These are phyloP conservation scores for Tonatia bakeri DNA, from an alignment of 2,113 vertebrate species.

Conservation along the genomic window DNA sequence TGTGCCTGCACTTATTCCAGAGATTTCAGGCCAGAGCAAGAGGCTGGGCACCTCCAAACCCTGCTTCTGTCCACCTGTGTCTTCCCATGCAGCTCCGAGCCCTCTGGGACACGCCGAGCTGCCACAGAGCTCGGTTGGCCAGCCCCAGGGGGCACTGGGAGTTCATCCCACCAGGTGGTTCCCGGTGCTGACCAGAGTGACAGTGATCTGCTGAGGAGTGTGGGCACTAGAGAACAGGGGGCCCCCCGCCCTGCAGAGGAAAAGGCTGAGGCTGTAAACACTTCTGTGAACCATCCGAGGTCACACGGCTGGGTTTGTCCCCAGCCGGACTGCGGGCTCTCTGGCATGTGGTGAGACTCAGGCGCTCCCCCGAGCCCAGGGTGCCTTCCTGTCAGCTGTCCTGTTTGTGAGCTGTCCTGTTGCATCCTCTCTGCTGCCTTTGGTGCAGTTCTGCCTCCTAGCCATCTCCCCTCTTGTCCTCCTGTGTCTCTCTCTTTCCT, in stretches of 20 bases:
- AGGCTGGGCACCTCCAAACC: background rate
- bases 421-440: background rate
- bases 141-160: background rate
- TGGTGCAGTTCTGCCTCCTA: background rate
- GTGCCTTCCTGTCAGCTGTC: background rate
- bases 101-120: no score
- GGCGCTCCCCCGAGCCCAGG: no score
- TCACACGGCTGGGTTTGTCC: background rate
- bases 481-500: background rate
- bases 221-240: background rate
- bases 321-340: background rate
- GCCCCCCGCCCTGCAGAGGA: background rate
- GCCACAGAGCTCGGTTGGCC: background rate
- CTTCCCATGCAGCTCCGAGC: background rate
- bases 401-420: background rate
- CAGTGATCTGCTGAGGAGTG: fast-evolving
- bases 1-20: background rate
- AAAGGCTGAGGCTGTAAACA: background rate
- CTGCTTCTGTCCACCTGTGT: background rate
- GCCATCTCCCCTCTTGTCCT: background rate
- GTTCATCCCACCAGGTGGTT: background rate
- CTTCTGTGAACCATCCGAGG: fast-evolving
- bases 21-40: background rate
- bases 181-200: background rate
- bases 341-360: background rate